phyloP scores from a whole-genome alignment of 1,140 invertebrate genomes.

The Atta cephalotes region DNA sequence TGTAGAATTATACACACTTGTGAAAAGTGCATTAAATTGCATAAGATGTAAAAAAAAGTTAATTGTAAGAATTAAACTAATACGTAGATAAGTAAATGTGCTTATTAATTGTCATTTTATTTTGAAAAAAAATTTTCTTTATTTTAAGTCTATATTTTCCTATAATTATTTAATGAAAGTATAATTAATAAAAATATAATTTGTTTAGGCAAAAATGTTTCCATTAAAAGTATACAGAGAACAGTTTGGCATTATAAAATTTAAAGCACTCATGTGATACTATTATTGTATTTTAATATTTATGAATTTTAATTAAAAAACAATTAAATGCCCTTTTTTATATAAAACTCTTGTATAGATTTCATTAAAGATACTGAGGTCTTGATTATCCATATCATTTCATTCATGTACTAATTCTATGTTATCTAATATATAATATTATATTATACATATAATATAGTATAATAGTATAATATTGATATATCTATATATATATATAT shows the following conservation, averaged over 20 bases:
- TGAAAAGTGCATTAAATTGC: too few species aligned
- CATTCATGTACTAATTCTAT: background rate
- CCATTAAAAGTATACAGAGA: background rate
- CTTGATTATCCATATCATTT: background rate
- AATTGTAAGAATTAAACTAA: background rate
- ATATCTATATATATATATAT: too few species aligned
- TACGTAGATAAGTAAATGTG: background rate
- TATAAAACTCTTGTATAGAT: background rate
- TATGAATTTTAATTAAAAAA: constrained; percentile 2
- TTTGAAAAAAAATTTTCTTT: background rate
- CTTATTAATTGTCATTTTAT: background rate
- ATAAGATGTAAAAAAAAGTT: background rate
- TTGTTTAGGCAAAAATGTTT: background rate
- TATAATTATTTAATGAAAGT: background rate
- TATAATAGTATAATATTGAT: too few species aligned
- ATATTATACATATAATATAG: too few species aligned
- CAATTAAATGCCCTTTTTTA: background rate
- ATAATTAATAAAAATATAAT: background rate
- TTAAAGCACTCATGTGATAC: background rate
- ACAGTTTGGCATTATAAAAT: background rate
- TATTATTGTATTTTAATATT: background rate
- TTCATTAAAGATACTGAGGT: background rate
- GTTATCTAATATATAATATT: background rate
- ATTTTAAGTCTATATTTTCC: background rate
- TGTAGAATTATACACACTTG: too few species aligned